These are phyloP conservation scores for Drosophila borealis DNA, from an alignment of 2,888 invertebrate species.

Conservation along the genomic window DNA sequence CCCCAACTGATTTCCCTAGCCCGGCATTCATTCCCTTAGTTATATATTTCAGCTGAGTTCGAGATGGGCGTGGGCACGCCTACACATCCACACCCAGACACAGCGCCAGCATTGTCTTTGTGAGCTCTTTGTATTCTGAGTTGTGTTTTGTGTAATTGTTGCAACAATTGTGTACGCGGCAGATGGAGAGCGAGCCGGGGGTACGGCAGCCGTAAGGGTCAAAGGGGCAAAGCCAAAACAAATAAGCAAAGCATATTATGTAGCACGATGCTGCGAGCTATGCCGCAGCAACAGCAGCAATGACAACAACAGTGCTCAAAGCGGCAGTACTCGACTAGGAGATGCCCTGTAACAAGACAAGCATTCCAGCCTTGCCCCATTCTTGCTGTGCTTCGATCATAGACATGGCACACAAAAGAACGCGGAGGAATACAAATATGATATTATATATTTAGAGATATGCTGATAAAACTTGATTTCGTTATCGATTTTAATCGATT, in stretches of 20 bases:
- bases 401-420: no score
- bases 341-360: no score
- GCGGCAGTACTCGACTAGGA: no score
- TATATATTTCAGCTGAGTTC: slow-evolving; percentile 16
- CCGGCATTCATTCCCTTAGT: slow-evolving; percentile 21
- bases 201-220: slow-evolving; percentile 8
- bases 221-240: slow-evolving; percentile 40
- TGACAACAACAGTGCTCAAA: slow-evolving; percentile 4
- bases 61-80: slow-evolving; percentile 25
- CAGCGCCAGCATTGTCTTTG: slow-evolving; percentile 34
- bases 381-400: no score
- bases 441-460: no score
- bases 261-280: slow-evolving; percentile 47
- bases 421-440: no score
- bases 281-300: slow-evolving; percentile 36
- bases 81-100: neutral
- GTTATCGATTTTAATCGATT: no score
- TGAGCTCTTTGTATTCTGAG: slow-evolving; percentile 47
- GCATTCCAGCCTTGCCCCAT: no score
- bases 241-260: slow-evolving; percentile 64
- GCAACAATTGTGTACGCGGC: slow-evolving; percentile 68
- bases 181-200: slow-evolving; percentile 6
- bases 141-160: slow-evolving; percentile 75
- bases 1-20: slow-evolving; percentile 3
- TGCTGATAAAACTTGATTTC: no score